Evolutionary conservation across 2,113 vertebrate genomes (phyloP).

Genomic region (Fregetta grallaria): DNA sequence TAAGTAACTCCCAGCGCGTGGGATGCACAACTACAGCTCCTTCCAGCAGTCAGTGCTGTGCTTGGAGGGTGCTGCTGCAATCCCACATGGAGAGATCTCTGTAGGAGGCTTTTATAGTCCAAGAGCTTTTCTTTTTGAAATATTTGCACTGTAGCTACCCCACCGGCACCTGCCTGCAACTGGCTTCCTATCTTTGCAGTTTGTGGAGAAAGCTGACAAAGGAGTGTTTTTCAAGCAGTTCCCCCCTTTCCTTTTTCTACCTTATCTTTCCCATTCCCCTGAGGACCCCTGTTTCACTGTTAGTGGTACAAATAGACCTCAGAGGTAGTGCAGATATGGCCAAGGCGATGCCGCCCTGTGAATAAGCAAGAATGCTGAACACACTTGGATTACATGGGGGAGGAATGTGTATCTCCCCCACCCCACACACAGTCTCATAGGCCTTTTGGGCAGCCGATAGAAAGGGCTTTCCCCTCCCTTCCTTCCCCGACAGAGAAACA

Average conservation of each 20-base stretch:
- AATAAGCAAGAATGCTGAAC: conserved; percentile 8
- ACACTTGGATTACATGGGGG: conserved; percentile 27
- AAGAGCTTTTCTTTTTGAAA: background rate
- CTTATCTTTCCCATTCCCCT: background rate
- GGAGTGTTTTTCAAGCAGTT: background rate
- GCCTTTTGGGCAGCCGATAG: background rate
- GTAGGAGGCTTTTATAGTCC: background rate
- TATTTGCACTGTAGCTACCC: background rate
- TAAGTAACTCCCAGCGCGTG: background rate
- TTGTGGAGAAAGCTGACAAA: background rate
- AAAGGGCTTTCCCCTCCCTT: conserved; percentile 6
- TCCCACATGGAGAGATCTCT: background rate
- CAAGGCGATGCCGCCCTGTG: background rate
- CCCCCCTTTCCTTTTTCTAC: background rate
- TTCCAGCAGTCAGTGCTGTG: background rate
- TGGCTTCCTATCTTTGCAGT: background rate
- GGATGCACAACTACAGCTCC: background rate
- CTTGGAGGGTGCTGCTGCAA: background rate
- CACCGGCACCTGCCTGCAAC: accelerated
- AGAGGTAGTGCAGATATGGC: background rate
- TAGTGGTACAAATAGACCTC: background rate
- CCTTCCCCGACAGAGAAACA: conserved; percentile 11
- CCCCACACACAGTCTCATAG: background rate
- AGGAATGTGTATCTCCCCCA: background rate
- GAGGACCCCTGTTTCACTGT: background rate